Evolutionary conservation across 2,113 vertebrate genomes (phyloP).

Genomic region (Toxotes chatareus): DNA sequence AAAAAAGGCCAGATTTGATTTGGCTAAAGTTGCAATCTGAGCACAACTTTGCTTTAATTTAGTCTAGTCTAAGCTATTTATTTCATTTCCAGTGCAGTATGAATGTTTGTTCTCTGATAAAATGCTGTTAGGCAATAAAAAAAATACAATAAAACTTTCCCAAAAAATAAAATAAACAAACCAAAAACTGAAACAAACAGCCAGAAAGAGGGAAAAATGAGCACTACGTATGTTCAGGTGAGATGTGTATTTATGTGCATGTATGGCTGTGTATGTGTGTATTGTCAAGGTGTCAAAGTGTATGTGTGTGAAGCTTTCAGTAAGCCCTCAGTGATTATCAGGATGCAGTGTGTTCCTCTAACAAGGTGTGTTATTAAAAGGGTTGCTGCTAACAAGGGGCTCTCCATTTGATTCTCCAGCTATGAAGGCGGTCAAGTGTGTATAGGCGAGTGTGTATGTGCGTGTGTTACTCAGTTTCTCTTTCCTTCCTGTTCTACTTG

Average conservation of each 20-base stretch:
- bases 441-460: not conserved
- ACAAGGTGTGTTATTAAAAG: conserved; percentile 54
- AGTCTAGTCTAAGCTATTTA: not conserved
- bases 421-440: not conserved
- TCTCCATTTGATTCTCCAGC: not conserved
- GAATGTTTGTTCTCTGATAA: conserved; percentile 21
- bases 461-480: not conserved
- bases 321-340: conserved; percentile 38
- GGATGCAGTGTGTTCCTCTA: conserved; percentile 24
- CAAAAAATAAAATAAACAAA: conserved; percentile 36
- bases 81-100: not conserved
- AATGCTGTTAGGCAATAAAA: not conserved
- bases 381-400: conserved; percentile 17
- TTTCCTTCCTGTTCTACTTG: no score
- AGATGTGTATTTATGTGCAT: not conserved
- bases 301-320: conserved; percentile 21
- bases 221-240: not conserved
- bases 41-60: conserved; percentile 16
- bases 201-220: conserved; percentile 38
- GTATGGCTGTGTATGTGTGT: not conserved
- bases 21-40: conserved; percentile 19
- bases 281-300: not conserved
- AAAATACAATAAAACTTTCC: conserved; percentile 10
- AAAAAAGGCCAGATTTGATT: conserved; percentile 35
- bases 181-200: not conserved